These are phyloP conservation scores for Ostrea denselamellosa DNA, from an alignment of 1,140 invertebrate species.

Conservation along the genomic window DNA sequence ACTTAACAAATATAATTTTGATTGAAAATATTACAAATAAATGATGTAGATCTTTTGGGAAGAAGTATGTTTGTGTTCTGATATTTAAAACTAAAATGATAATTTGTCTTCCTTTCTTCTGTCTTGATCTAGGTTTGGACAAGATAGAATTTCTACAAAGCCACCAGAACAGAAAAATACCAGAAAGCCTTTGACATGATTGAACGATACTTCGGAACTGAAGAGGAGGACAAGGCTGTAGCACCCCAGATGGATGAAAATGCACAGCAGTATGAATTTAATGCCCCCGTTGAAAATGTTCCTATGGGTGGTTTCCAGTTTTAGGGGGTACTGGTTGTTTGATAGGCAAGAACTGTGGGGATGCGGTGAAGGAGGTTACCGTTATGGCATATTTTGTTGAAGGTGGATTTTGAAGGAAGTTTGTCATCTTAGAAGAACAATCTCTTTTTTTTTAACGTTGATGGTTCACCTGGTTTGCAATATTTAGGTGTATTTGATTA, in stretches of 20 bases:
- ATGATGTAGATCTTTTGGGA: too few relatives aligned
- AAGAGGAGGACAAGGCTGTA: conserved; percentile 87
- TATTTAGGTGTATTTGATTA: background rate
- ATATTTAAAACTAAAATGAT: too few relatives aligned
- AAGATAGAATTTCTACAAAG: conserved; percentile 97
- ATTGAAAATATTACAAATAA: too few relatives aligned
- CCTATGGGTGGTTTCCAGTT: conserved; percentile 75
- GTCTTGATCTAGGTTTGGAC: conserved; percentile 86
- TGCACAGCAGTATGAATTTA: conserved; percentile 84
- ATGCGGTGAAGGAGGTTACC: background rate
- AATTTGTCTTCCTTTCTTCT: background rate
- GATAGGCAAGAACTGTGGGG: background rate
- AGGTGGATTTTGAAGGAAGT: background rate
- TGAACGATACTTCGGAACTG: conserved; percentile 96
- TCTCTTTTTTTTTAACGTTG: background rate
- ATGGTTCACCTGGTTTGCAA: background rate
- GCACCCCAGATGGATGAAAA: conserved; percentile 88
- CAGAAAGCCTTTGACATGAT: conserved; percentile 98
- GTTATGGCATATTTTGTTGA: background rate
- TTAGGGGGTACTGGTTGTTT: conserved; percentile 51
- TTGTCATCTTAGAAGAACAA: conserved; percentile 8
- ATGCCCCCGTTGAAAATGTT: conserved; percentile 69
- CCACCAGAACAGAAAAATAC: conserved; percentile 98
- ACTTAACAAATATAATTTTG: too few relatives aligned
- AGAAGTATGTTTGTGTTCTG: background rate